Conservation (phyloP, 2,113 vertebrate genomes). For the Odobenus rosmarus region DNA sequence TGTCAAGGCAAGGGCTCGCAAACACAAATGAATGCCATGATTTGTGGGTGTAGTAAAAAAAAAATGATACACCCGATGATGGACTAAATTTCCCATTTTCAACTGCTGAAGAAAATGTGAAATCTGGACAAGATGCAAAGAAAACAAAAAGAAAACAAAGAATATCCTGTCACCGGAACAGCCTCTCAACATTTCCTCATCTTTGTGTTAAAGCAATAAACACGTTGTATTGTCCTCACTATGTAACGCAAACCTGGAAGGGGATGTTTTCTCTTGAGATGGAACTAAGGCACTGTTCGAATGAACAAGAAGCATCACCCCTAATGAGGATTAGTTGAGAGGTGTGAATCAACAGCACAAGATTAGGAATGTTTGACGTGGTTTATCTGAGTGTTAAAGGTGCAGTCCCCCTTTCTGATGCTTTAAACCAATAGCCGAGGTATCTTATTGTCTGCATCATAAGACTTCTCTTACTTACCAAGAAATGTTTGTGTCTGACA, state of each 20-base stretch:
- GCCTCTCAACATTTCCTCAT: constrained; percentile 77
- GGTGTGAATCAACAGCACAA: constrained; percentile 79
- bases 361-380: constrained; percentile 77
- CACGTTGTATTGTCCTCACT: not conserved
- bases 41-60: constrained; percentile 75
- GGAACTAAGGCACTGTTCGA: constrained; percentile 58
- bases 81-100: constrained; percentile 78
- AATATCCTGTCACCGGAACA: constrained; percentile 69
- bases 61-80: constrained; percentile 51
- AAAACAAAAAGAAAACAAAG: constrained; percentile 66
- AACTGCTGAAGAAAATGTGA: constrained; percentile 73
- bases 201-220: constrained; percentile 74
- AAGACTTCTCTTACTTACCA: constrained; percentile 29
- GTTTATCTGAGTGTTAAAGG: constrained; percentile 84
- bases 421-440: constrained; percentile 33
- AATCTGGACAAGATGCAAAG: constrained; percentile 72
- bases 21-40: constrained; percentile 84
- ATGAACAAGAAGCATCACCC: constrained; percentile 69
- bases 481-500: constrained; percentile 53
- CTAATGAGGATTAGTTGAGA: constrained; percentile 82
- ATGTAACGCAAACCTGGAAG: not conserved
- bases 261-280: constrained; percentile 63
- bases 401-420: constrained; percentile 79
- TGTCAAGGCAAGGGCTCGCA: constrained; percentile 78
- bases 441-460: not conserved